phyloP scores from a whole-genome alignment of 2,113 vertebrate species.

The Notiomystis cincta region DNA sequence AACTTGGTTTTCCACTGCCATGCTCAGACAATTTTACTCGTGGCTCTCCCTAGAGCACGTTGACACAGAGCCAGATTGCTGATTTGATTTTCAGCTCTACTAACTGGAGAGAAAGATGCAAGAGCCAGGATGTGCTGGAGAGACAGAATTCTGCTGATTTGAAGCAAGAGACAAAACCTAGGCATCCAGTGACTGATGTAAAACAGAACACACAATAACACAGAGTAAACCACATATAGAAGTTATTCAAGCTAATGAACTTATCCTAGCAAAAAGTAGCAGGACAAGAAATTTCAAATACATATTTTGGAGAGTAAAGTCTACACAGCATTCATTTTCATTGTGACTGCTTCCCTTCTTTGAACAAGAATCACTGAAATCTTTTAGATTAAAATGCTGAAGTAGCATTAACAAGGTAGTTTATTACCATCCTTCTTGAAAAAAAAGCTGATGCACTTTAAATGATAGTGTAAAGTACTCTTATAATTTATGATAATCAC shows the following conservation, averaged over 20 bases:
- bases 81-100: not conserved
- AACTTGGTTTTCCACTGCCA: not conserved
- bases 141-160: not conserved
- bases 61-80: not conserved
- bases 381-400: not conserved
- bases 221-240: not conserved
- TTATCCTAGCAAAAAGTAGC: not conserved
- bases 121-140: not conserved
- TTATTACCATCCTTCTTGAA: not conserved
- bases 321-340: not conserved
- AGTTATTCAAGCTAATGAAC: not conserved
- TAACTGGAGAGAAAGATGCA: not conserved
- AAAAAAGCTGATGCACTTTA: not conserved
- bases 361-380: not conserved
- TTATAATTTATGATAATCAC: not conserved
- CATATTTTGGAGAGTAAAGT: not conserved
- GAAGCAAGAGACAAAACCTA: not conserved
- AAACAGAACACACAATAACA: not conserved
- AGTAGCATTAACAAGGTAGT: not conserved
- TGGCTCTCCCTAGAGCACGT: not conserved
- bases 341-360: not conserved
- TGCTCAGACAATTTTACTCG: not conserved
- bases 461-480: not conserved
- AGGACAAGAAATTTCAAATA: not conserved
- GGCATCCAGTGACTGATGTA: not conserved